Base-by-base conservation (phyloP, 2,113 vertebrate genomes). In the Petrocephalus zakoni region DNA sequence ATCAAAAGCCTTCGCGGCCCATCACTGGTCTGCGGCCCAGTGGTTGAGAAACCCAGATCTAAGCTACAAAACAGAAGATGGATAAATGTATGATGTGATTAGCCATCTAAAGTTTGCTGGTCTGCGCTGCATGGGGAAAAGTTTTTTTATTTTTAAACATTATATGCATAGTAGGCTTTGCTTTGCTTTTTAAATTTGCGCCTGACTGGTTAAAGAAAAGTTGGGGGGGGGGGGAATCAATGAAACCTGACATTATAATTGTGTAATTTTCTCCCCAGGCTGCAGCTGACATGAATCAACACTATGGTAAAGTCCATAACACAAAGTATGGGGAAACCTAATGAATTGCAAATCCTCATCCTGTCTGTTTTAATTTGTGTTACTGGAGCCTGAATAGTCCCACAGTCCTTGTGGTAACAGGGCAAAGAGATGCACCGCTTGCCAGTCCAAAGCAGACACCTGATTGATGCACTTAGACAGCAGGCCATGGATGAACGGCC, bases 331-430 rank as follows among this genome's bases (percentile, higher is more conserved):
- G 75, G 61, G 19, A 83, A 55, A 19, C 11, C 72, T 55, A 88
- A 88, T 88, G 72, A 82, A 88, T 81, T 88, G 72, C 75, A 81
- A 82, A 88, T 88, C 75, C 75, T 88, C 22, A 19, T 72, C 51
- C 87, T 42, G 49, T 52, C 87, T 37, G 49, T 82, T 46, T 55
- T 49, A 75, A 81, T 88, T 72, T 56, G 42, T 82, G 15, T 82
- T 64, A 55, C 49, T 42, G 6, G 47, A 34, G 68, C 52, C 37
- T 8, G 87, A 82, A 46, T 34, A 52, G 72, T n/a, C 51, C 72
- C 34, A 49, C 29, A 22, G 49, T 88, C 87, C 29, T 88, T 88
- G 49, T 46, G 75, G 29, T 82, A 82, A 58, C 72, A 82, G 21
- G 72, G 78, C 75, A 56, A 88, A 55, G 58, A 21, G 72, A 88